phyloP scores from a whole-genome alignment of 2,797 vertebrate species.

The Siniperca scherzeri region DNA sequence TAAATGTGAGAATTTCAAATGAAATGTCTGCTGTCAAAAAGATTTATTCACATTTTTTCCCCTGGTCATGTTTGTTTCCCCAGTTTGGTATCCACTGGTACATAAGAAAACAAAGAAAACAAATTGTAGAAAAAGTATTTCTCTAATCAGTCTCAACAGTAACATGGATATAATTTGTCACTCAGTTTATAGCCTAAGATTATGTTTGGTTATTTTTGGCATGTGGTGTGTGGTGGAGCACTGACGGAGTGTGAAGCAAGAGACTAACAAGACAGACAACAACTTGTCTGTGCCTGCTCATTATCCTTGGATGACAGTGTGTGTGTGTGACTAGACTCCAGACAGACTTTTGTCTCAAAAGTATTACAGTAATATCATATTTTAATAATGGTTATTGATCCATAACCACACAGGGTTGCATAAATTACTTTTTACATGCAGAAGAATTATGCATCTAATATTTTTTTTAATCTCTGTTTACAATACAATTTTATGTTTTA shows the following conservation, averaged over 20 bases:
- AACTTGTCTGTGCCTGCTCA: constrained; percentile 43
- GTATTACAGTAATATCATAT: background rate
- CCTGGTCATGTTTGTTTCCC: background rate
- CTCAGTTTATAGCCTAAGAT: constrained; percentile 22
- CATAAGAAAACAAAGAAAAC: background rate
- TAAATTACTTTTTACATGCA: background rate
- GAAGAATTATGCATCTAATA: background rate
- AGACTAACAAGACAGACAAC: constrained; percentile 40
- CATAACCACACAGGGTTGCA: background rate
- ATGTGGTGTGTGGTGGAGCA: constrained; percentile 22
- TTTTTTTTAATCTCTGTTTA: background rate
- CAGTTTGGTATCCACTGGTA: background rate
- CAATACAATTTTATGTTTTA: background rate
- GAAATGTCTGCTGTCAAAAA: no score
- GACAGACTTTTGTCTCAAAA: background rate
- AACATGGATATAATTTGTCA: constrained; percentile 21
- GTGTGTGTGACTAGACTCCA: background rate
- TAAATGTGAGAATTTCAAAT: no score
- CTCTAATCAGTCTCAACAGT: background rate
- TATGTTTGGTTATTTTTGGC: constrained; percentile 48
- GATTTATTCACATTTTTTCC: background rate
- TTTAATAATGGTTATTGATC: constrained; percentile 1
- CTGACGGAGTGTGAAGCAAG: constrained; percentile 37
- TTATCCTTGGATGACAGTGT: constrained; percentile 21
- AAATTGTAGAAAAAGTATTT: background rate